phyloP scores from a whole-genome alignment of 1,140 invertebrate genomes.

The Pseudomyrmex dendroicus region DNA sequence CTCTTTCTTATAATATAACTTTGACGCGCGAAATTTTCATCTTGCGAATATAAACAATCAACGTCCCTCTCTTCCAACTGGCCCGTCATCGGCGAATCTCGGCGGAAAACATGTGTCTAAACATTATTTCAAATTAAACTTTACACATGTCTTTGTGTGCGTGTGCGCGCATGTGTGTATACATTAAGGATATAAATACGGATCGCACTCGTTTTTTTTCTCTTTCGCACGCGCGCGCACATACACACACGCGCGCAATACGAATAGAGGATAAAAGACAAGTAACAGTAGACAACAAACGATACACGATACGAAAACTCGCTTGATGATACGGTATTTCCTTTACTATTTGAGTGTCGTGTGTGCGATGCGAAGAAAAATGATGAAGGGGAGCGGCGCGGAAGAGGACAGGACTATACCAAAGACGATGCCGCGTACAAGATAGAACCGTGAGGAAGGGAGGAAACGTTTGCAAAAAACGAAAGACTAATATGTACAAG shows the following conservation, averaged over 20 bases:
- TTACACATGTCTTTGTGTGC: background rate
- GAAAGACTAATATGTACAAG: constrained; percentile 68
- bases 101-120: constrained; percentile 65
- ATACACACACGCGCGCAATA: constrained; percentile 10
- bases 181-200: constrained; percentile 63
- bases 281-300: constrained; percentile 61
- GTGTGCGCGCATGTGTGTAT: background rate
- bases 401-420: background rate
- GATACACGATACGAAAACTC: constrained; percentile 62
- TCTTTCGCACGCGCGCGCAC: background rate
- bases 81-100: constrained; percentile 51
- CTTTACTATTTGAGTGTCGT: constrained; percentile 26
- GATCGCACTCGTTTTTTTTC: constrained; percentile 19
- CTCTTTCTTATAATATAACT: too few species aligned
- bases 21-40: background rate
- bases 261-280: constrained; percentile 59
- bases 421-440: background rate
- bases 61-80: constrained; percentile 39
- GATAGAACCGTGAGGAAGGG: background rate
- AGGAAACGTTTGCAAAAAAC: constrained; percentile 44
- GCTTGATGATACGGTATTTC: constrained; percentile 20
- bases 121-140: constrained; percentile 62
- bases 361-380: constrained; percentile 48
- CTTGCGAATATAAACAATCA: constrained; percentile 1
- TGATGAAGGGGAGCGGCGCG: constrained; percentile 18